Base-by-base conservation (phyloP, 2,113 vertebrate species). In the Hippocampus zosterae region DNA sequence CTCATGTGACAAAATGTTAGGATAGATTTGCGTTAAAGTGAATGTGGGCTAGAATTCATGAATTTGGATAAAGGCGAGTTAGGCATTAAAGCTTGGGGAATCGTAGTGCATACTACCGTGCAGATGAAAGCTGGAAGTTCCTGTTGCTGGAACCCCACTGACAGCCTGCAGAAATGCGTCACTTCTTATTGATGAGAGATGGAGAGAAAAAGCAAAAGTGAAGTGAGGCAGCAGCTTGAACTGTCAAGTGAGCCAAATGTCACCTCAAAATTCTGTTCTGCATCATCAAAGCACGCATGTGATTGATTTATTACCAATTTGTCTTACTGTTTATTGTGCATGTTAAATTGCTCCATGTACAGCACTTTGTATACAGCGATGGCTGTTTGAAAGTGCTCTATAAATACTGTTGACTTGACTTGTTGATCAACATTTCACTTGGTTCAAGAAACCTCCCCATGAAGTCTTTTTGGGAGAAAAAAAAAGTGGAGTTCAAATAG, bases 171-270 rank as follows among this genome's bases (percentile, higher is more conserved):
- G 77, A 48, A 63, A 69, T 63, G 73, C 67, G 62, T 77, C 70
- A 74, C 46, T 76, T 84, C 59, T 67, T 64, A 64, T 67, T 77
- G 73, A 48, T 65, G 50, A 52, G 62, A 69, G 73, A 63, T 74
- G 77, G 44, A n/a, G n/a, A 53, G 50, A 56, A 18, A 37, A 56
- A 71, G 57, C 55, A 68, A 1, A 41, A 37, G n/a, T 23, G 9
- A 66, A 63, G 62, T 0, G 8, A 61, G 63, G 19, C 29, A n/a
- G 61, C 23, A 64, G 64, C 56, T 72, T 68, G 65, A 72, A 65
- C 70, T 65, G 59, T 79, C 83, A 84, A 37, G 74, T 75, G 82
- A 79, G 78, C 83, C 74, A 64, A 80, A 79, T 85, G 67, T 83
- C 66, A 73, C 57, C 67, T 44, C 11, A 56, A 79, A 74, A 75